These are phyloP conservation scores for Diuraphis noxia DNA, from an alignment of 1,140 invertebrate genomes.

Conservation along the genomic window DNA sequence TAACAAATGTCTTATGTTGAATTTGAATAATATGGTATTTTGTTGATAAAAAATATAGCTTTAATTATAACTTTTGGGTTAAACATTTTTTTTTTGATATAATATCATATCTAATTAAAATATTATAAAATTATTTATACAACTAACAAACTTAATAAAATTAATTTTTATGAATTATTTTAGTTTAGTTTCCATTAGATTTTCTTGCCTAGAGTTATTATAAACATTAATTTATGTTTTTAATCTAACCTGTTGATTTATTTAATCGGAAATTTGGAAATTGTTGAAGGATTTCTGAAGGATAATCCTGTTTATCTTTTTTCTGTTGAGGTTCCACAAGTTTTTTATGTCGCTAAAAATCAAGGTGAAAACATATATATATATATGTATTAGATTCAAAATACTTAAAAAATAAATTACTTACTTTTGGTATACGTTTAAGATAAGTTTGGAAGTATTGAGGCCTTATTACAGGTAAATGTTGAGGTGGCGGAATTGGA, in stretches of 20 bases:
- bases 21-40: too few species aligned
- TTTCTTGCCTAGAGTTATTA: neutral
- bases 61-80: neutral
- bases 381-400: neutral
- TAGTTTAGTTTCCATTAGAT: neutral
- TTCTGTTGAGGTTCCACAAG: constrained; percentile 61
- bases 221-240: neutral
- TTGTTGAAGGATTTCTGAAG: constrained; percentile 62
- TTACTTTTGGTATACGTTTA: constrained; percentile 69
- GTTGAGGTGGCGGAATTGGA: constrained; percentile 74
- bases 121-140: neutral
- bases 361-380: constrained; percentile 28
- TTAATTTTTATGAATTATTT: neutral
- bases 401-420: neutral
- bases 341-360: constrained; percentile 63
- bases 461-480: constrained; percentile 81
- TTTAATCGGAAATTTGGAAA: constrained; percentile 63
- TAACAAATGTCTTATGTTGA: too few species aligned
- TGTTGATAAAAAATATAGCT: too few species aligned
- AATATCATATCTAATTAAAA: neutral
- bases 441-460: constrained; percentile 88
- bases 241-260: constrained; percentile 61
- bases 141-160: neutral
- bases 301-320: constrained; percentile 59
- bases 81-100: too few species aligned